Evolutionary conservation across 2,888 invertebrate genomes (phyloP).

Genomic region (Tenodera sinensis): DNA sequence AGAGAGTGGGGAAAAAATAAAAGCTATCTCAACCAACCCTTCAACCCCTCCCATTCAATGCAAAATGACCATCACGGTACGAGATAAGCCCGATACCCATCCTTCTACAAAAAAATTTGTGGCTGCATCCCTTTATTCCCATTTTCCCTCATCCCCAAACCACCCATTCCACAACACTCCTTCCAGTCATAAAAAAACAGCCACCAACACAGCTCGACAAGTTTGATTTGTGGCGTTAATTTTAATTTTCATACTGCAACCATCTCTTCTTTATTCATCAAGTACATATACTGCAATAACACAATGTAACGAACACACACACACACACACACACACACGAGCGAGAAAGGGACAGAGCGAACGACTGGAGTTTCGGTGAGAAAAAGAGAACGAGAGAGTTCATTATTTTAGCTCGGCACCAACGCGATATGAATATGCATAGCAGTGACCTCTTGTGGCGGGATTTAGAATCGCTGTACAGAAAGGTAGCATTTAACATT

Average conservation of each 20-base stretch:
- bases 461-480: neutral
- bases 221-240: conserved; percentile 22
- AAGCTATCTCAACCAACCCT: neutral
- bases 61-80: conserved; percentile 11
- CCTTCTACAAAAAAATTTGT: neutral
- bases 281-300: conserved; percentile 31
- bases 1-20: neutral
- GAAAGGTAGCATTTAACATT: neutral
- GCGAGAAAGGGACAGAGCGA: neutral
- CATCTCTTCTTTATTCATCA: conserved; percentile 26
- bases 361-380: neutral
- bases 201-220: neutral
- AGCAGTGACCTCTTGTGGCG: neutral
- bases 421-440: conserved; percentile 2
- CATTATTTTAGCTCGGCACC: neutral
- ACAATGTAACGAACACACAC: neutral
- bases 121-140: neutral
- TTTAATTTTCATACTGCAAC: conserved; percentile 17
- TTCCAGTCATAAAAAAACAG: conserved; percentile 3
- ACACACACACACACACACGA: neutral
- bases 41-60: neutral
- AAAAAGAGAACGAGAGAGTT: neutral
- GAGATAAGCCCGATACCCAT: conserved; percentile 4
- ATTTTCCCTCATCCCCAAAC: neutral
- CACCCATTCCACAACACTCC: neutral